Evolutionary conservation across 2,797 vertebrate genomes (phyloP).

Genomic region (Octomys mimax): DNA sequence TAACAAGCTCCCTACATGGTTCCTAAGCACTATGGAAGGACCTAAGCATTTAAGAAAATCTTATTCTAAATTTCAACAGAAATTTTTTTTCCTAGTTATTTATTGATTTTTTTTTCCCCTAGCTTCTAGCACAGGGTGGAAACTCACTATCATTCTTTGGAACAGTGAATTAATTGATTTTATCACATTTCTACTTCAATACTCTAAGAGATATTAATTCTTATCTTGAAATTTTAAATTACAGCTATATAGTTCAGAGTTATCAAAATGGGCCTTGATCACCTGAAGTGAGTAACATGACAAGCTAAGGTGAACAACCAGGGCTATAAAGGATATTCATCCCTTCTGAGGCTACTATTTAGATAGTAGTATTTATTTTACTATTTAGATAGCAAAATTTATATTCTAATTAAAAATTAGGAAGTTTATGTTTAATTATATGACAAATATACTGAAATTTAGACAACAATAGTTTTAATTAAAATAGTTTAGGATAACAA

Average conservation of each 20-base stretch:
- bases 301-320: not conserved
- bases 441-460: not conserved
- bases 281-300: slow-evolving; percentile 25
- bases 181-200: not conserved
- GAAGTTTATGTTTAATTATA: not conserved
- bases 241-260: not conserved
- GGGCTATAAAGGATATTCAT: not conserved
- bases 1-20: not conserved
- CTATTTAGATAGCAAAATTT: not conserved
- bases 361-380: too few species aligned
- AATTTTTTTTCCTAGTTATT: slow-evolving; percentile 2
- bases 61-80: slow-evolving; percentile 10
- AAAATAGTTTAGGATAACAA: not conserved
- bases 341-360: not conserved
- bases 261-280: not conserved
- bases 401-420: slow-evolving; percentile 38
- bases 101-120: not conserved
- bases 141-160: not conserved
- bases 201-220: not conserved
- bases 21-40: not conserved
- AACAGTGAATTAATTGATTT: not conserved
- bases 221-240: not conserved
- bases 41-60: not conserved
- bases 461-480: not conserved
- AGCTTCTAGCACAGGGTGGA: not conserved